Conservation (phyloP, 2,888 invertebrate genomes). For the Synergus gifuensis region DNA sequence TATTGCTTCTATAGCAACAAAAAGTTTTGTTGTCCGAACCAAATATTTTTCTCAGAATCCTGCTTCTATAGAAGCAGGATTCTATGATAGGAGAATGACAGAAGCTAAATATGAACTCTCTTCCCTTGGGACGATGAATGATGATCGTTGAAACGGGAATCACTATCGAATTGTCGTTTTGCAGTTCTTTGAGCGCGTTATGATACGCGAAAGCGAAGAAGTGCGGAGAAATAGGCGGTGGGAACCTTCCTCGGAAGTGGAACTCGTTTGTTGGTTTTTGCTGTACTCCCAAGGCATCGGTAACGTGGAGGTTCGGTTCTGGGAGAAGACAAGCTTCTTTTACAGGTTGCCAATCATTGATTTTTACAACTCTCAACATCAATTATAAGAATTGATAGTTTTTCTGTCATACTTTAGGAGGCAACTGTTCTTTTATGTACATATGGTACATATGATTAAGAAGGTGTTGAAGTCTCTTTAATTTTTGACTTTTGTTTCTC, state of each 20-base stretch:
- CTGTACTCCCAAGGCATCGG: slow-evolving; percentile 55
- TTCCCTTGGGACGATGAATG: slow-evolving; percentile 7
- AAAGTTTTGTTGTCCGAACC: too few relatives aligned
- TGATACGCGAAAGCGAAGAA: slow-evolving; percentile 44
- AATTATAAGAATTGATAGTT: slow-evolving; percentile 26
- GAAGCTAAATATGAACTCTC: slow-evolving; percentile 7
- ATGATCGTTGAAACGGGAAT: slow-evolving; percentile 2
- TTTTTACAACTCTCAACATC: slow-evolving; percentile 60
- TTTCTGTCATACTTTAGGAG: not conserved
- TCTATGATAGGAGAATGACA: not conserved
- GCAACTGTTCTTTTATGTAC: not conserved
- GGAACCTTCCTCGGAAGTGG: slow-evolving; percentile 56
- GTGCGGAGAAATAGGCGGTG: slow-evolving; percentile 52
- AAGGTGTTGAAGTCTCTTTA: not conserved
- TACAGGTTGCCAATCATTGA: slow-evolving; percentile 53
- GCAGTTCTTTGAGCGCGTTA: slow-evolving; percentile 22
- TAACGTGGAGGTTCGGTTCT: slow-evolving; percentile 48
- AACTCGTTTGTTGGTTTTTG: slow-evolving; percentile 71
- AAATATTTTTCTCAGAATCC: too few relatives aligned
- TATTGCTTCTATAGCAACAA: too few relatives aligned
- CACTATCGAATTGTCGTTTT: slow-evolving; percentile 12
- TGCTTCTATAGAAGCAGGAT: not conserved
- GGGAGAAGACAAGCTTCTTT: slow-evolving; percentile 51
- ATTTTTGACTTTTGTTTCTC: not conserved
- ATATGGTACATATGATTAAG: not conserved